These are phyloP conservation scores for Parnassius glacialis DNA, from an alignment of 2,888 invertebrate genomes.

Conservation along the genomic window DNA sequence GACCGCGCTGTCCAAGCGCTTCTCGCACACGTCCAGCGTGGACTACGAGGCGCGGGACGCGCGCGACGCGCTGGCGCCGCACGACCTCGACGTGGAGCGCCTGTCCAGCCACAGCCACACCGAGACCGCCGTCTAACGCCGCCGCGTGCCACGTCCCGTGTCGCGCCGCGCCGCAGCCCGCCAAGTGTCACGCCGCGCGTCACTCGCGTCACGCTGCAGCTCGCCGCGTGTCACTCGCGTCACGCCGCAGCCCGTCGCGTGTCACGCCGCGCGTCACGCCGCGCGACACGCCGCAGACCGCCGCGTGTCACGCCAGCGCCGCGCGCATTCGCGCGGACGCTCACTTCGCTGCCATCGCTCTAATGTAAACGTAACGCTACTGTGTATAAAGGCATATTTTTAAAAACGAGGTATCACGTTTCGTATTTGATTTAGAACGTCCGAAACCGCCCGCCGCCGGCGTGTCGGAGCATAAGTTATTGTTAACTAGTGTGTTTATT, in stretches of 20 bases:
- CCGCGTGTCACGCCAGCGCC: slow-evolving; percentile 28
- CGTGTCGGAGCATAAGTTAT: slow-evolving; percentile 69
- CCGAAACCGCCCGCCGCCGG: slow-evolving; percentile 41
- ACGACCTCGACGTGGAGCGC: slow-evolving; percentile 95
- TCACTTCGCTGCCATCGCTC: slow-evolving; percentile 60
- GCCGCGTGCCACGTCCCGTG: slow-evolving; percentile 27
- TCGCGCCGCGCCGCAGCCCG: slow-evolving; percentile 21
- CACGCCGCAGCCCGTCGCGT: slow-evolving; percentile 32
- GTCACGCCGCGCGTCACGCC: background rate
- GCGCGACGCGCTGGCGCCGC: slow-evolving; percentile 93
- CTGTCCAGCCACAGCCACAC: slow-evolving; percentile 96
- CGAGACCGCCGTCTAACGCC: slow-evolving; percentile 92
- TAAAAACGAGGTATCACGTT: slow-evolving; percentile 34
- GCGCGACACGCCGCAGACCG: slow-evolving; percentile 31
- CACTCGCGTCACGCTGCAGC: slow-evolving; percentile 29
- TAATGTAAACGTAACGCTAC: slow-evolving; percentile 52
- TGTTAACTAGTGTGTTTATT: slow-evolving; percentile 82
- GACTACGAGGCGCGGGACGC: slow-evolving; percentile 89
- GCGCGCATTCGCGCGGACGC: slow-evolving; percentile 31
- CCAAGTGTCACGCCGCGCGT: slow-evolving; percentile 5
- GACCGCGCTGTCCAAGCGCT: slow-evolving; percentile 94
- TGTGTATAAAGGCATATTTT: slow-evolving; percentile 68
- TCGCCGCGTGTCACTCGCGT: slow-evolving; percentile 20
- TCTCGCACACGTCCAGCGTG: slow-evolving; percentile 93
- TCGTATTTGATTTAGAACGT: slow-evolving; percentile 27